A percentile compares a stretch with the other conserved stretches of the same genome.
Evolutionary conservation across 2,888 invertebrate genomes (phyloP).

Genomic region (Chaitophorus viminalis): DNA sequence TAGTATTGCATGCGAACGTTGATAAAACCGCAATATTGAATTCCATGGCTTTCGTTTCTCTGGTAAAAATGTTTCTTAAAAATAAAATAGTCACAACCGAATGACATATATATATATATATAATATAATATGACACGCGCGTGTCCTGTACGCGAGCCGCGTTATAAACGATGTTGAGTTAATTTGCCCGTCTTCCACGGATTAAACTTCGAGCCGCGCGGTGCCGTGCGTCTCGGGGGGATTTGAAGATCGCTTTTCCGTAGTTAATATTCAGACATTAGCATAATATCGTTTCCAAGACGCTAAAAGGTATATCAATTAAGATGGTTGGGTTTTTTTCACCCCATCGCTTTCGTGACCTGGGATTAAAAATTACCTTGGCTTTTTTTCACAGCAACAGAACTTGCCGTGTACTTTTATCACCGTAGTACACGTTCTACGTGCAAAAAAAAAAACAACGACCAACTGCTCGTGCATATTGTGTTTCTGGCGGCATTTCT

Average conservation of each 20-base stretch:
- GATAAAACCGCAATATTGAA: too few species aligned
- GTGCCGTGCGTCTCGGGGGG: neutral
- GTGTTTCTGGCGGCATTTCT: neutral
- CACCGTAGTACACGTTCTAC: too few species aligned
- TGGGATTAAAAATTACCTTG: neutral
- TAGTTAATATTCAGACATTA: neutral
- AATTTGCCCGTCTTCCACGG: neutral
- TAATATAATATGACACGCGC: neutral
- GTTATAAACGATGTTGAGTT: conserved; percentile 25
- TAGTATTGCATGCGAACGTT: too few species aligned
- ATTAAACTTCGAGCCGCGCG: neutral
- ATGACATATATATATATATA: too few species aligned
- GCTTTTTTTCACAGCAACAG: neutral
- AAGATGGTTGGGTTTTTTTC: neutral
- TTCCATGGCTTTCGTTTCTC: too few species aligned
- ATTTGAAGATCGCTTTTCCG: conserved; percentile 5
- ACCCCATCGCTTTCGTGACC: neutral
- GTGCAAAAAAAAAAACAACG: too few species aligned
- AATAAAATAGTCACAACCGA: neutral
- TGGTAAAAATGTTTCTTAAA: too few species aligned
- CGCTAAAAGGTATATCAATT: conserved; percentile 29
- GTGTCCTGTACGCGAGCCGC: neutral
- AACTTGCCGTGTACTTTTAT: neutral
- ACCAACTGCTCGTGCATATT: too few species aligned
- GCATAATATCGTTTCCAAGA: conserved; percentile 8